Evolutionary conservation across 2,113 vertebrate genomes (phyloP).

Genomic region (Oryzias curvinotus): DNA sequence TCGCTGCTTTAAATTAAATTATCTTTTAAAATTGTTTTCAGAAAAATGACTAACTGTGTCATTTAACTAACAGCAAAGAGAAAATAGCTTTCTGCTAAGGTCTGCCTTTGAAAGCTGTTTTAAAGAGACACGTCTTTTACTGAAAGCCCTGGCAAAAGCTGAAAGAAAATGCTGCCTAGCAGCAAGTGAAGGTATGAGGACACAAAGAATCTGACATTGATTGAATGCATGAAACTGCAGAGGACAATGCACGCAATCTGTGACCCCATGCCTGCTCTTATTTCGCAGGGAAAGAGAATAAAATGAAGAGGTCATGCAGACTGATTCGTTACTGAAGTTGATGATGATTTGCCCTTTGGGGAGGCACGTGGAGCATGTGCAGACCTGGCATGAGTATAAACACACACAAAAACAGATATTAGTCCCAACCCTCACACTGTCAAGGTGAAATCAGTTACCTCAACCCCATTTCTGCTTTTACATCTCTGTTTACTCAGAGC

Average conservation of each 20-base stretch:
- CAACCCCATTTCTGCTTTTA: conserved; percentile 23
- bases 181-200: conserved; percentile 9
- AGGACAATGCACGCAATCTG: conserved; percentile 34
- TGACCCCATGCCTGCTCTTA: conserved; percentile 33
- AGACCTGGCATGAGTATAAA: conserved; percentile 1
- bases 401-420: conserved; percentile 1
- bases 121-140: conserved; percentile 23
- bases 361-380: background rate
- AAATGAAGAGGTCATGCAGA: conserved; percentile 14
- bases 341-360: conserved; percentile 30
- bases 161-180: conserved; percentile 2
- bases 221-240: conserved; percentile 20
- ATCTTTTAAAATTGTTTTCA: too few species aligned
- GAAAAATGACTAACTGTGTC: background rate
- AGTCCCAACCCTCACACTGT: conserved; percentile 14
- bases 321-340: conserved; percentile 24
- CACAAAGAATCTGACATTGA: conserved; percentile 31
- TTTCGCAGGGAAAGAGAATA: background rate
- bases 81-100: conserved; percentile 28
- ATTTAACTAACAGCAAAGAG: conserved; percentile 27
- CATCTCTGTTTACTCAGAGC: conserved; percentile 35
- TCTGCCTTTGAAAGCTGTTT: conserved; percentile 22
- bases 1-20: too few species aligned
- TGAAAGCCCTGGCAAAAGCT: background rate
- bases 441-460: conserved; percentile 38